Evolutionary conservation across 2,113 vertebrate genomes (phyloP).

Genomic region (Pantherophis guttatus): DNA sequence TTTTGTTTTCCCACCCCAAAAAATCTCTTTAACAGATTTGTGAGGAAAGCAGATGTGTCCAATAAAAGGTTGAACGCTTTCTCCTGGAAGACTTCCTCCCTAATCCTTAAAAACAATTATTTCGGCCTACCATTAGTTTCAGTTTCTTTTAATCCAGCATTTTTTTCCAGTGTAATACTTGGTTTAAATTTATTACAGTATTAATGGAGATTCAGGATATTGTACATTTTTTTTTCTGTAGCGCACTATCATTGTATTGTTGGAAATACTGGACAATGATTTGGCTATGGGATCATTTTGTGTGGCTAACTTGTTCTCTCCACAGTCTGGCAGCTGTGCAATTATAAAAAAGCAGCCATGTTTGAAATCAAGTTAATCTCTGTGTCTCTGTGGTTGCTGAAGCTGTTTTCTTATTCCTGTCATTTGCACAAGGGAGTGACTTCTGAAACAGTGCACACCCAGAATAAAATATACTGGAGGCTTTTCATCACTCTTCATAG

Average conservation of each 20-base stretch:
- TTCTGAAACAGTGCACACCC: slow-evolving; percentile 12
- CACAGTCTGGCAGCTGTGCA: neutral
- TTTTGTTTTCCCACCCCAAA: neutral
- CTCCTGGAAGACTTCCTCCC: neutral
- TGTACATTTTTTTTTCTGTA: neutral
- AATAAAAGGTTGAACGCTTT: neutral
- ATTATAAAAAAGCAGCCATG: neutral
- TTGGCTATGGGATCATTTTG: neutral
- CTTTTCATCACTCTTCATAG: neutral
- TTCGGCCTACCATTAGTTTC: neutral
- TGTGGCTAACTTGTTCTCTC: neutral
- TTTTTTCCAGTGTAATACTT: neutral
- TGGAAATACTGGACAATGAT: neutral
- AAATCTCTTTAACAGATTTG: neutral
- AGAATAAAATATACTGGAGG: neutral
- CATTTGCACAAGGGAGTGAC: neutral
- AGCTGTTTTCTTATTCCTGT: neutral
- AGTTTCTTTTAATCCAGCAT: neutral
- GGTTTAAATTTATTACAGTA: neutral
- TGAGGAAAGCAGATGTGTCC: neutral
- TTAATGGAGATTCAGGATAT: neutral
- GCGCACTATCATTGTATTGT: neutral
- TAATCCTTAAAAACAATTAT: neutral
- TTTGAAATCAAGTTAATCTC: slow-evolving; percentile 17
- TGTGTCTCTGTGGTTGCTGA: neutral